Evolutionary conservation across 2,888 invertebrate species (phyloP), one percentile per base, ranked within the genome.

Genomic region (Branchellion lobata): DNA sequence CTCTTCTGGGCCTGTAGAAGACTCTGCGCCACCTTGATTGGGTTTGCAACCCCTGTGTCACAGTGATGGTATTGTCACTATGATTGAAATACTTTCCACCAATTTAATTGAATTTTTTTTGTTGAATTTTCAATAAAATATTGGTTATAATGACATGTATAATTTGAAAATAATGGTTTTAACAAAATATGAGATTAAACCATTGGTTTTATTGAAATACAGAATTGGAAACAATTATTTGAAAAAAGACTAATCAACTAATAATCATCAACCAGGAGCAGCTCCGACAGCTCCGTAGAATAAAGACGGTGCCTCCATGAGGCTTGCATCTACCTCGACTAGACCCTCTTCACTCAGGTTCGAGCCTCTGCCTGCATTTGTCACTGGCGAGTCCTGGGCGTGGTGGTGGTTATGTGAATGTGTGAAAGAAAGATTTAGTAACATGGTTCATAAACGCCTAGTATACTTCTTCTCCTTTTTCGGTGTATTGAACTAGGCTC

Each of bases 241-340:
- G n/a, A n/a, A n/a, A n/a, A n/a, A n/a, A n/a, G n/a, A n/a, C n/a
- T n/a, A n/a, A n/a, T n/a, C n/a, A n/a, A n/a, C n/a, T n/a, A n/a
- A n/a, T n/a, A n/a, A n/a, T n/a, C n/a, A n/a, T n/a, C n/a, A 82
- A 85, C 86, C 91, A 78, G 91, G 90, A 0, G 96, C 91, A 82
- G 94, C 93, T 53, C 96, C 96, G 21, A 89, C 87, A 51, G 94
- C 94, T 27, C 96, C 97, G 89, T 93, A 96, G 83, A 84, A 91
- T 72, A 93, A 88, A 78, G 91, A 92, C 81, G 91, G 90, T 0
- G 96, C 96, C 88, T 95, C 93, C 97, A 98, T 98, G 51, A 96
- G 90, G 78, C 94, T 93, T 1, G 98, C 98, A 89, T 99, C 99
- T 88, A 95, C 95, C 89, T 99, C 97, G 0, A 99, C 95, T 78